Conservation (phyloP, 2,797 vertebrate species). For the Oreortyx pictus region DNA sequence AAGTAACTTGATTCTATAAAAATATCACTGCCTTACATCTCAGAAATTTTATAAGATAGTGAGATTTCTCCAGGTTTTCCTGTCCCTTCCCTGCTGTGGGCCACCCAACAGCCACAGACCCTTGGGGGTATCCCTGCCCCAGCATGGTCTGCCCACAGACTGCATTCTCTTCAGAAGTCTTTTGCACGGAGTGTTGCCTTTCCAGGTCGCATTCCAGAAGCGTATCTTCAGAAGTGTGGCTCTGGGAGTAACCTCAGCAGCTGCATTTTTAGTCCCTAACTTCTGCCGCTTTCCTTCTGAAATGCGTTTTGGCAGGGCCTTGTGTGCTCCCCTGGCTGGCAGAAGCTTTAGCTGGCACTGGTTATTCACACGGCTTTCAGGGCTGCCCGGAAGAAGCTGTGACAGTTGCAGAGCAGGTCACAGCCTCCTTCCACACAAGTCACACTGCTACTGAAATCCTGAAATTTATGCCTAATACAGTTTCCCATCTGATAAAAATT, state of each 20-base stretch:
- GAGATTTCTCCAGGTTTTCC: neutral
- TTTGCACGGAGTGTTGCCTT: neutral
- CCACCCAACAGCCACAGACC: neutral
- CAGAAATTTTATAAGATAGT: neutral
- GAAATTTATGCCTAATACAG: neutral
- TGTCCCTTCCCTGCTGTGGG: neutral
- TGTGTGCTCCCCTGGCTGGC: neutral
- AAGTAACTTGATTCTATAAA: neutral
- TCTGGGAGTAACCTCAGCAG: neutral
- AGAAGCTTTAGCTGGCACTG: neutral
- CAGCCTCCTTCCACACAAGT: neutral
- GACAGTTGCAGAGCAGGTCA: neutral
- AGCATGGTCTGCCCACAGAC: neutral
- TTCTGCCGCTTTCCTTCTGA: neutral
- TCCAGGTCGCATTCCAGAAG: neutral
- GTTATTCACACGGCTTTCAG: neutral
- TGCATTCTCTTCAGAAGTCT: neutral
- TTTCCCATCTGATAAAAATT: neutral
- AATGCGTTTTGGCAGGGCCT: neutral
- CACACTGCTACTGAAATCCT: neutral
- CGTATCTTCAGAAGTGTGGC: rapidly evolving
- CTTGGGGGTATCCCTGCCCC: rapidly evolving
- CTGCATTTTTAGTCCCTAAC: neutral
- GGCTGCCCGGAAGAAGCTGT: neutral
- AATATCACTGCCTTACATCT: neutral